Evolutionary conservation across 1,140 invertebrate genomes (phyloP).

Genomic region (Helicoverpa zea): DNA sequence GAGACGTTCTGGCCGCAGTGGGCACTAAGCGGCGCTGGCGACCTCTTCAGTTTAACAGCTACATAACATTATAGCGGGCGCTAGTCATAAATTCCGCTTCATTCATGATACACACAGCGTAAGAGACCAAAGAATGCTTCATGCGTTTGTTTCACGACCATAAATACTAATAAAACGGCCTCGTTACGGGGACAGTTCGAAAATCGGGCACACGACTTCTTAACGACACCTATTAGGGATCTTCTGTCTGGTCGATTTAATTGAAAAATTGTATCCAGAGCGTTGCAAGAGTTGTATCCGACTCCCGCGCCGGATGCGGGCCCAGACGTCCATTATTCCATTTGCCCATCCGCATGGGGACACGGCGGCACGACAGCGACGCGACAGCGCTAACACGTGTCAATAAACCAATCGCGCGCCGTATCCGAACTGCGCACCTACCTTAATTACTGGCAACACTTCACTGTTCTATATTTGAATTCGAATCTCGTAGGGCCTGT

Average conservation of each 20-base stretch:
- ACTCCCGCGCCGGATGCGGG: constrained; percentile 84
- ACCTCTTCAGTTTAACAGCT: constrained; percentile 68
- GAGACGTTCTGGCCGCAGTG: constrained; percentile 57
- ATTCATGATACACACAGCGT: constrained; percentile 74
- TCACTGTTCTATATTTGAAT: constrained; percentile 70
- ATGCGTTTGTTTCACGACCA: constrained; percentile 79
- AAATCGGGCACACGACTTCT: constrained; percentile 86
- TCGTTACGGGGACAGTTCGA: constrained; percentile 84
- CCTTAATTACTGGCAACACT: constrained; percentile 74
- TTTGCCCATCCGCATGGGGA: constrained; percentile 85
- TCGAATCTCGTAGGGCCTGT: constrained; percentile 62
- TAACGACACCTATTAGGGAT: constrained; percentile 86
- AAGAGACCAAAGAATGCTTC: constrained; percentile 66
- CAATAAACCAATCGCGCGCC: constrained; percentile 79
- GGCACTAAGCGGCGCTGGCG: constrained; percentile 50
- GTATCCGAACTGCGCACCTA: constrained; percentile 57
- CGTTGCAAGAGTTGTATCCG: constrained; percentile 84
- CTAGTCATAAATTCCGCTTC: constrained; percentile 81
- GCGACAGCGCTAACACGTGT: constrained; percentile 75
- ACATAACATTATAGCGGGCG: constrained; percentile 68
- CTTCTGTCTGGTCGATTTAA: constrained; percentile 86
- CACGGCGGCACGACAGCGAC: constrained; percentile 57
- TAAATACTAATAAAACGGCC: constrained; percentile 86
- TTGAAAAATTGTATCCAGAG: constrained; percentile 86
- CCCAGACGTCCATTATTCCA: constrained; percentile 86